Conservation (phyloP, 2,888 invertebrate genomes). For the Agriopis leucophaearia region DNA sequence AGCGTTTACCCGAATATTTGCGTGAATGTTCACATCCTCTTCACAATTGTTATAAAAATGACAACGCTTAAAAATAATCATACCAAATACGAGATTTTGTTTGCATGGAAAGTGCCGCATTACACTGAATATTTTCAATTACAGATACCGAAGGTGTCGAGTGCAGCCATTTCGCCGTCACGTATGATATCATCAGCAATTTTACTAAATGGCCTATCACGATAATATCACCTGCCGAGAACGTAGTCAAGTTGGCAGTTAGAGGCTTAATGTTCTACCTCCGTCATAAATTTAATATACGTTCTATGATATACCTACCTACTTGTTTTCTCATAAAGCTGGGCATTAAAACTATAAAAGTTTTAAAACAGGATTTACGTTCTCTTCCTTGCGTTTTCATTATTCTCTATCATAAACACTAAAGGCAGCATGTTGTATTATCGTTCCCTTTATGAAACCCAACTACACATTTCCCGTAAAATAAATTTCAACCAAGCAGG, state of each 20-base stretch:
- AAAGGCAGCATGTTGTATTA: too few relatives aligned
- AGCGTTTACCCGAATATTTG: not conserved
- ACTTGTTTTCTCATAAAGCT: too few relatives aligned
- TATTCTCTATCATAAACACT: too few relatives aligned
- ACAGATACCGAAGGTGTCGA: slow-evolving; percentile 35
- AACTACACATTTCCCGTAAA: slow-evolving; percentile 16
- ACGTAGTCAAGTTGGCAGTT: not conserved
- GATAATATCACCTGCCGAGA: slow-evolving; percentile 17
- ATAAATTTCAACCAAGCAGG: slow-evolving; percentile 37
- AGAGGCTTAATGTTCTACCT: not conserved
- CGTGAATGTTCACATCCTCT: too few relatives aligned
- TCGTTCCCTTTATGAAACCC: not conserved
- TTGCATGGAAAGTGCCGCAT: slow-evolving; percentile 21
- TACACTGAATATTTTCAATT: slow-evolving; percentile 38
- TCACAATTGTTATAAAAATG: not conserved
- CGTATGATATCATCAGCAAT: slow-evolving; percentile 45
- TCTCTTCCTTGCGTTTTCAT: too few relatives aligned
- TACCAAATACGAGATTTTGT: slow-evolving; percentile 6
- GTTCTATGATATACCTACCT: too few relatives aligned
- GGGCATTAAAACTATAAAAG: too few relatives aligned
- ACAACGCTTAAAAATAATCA: slow-evolving; percentile 11
- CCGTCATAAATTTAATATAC: too few relatives aligned
- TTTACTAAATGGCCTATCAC: slow-evolving; percentile 28
- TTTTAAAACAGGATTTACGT: too few relatives aligned
- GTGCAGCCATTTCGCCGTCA: slow-evolving; percentile 36